These are phyloP conservation scores for Papilio xuthus DNA, from an alignment of 1,140 invertebrate species.

Conservation along the genomic window DNA sequence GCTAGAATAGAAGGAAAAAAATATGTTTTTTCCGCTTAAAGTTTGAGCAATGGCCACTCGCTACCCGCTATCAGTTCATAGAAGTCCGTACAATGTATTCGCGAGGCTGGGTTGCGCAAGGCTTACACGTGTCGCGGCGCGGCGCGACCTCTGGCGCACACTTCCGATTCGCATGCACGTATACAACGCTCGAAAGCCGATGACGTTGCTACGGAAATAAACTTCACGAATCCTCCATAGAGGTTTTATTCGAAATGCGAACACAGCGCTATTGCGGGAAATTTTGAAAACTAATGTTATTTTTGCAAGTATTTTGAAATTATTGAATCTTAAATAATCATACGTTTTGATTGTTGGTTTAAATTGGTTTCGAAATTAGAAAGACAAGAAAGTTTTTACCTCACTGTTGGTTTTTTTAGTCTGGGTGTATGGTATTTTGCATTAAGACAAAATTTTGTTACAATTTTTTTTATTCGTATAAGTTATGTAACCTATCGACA, in stretches of 20 bases:
- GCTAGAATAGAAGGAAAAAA: no score
- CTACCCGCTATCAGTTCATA: conserved; percentile 10
- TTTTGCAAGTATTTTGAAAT: no score
- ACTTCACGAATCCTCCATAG: conserved; percentile 36
- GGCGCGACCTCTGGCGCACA: conserved; percentile 70
- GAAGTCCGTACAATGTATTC: conserved; percentile 56
- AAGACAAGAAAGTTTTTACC: no score
- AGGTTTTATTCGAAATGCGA: background rate
- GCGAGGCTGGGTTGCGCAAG: conserved; percentile 76
- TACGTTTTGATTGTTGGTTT: background rate
- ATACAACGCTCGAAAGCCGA: conserved; percentile 69
- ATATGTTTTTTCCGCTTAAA: conserved; percentile 30
- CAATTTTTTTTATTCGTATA: no score
- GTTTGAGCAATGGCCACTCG: background rate
- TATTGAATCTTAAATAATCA: background rate
- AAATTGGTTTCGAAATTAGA: no score
- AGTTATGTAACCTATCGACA: no score
- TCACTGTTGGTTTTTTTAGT: no score
- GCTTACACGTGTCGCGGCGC: conserved; percentile 67
- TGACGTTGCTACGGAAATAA: conserved; percentile 59
- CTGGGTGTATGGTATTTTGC: no score
- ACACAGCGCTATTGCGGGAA: background rate
- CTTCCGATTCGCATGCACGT: conserved; percentile 78
- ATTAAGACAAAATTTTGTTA: no score
- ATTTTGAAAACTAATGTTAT: background rate